Evolutionary conservation across 2,797 vertebrate species (phyloP), one percentile per base, ranked within the genome.

Genomic region (Lagocephalus sceleratus): DNA sequence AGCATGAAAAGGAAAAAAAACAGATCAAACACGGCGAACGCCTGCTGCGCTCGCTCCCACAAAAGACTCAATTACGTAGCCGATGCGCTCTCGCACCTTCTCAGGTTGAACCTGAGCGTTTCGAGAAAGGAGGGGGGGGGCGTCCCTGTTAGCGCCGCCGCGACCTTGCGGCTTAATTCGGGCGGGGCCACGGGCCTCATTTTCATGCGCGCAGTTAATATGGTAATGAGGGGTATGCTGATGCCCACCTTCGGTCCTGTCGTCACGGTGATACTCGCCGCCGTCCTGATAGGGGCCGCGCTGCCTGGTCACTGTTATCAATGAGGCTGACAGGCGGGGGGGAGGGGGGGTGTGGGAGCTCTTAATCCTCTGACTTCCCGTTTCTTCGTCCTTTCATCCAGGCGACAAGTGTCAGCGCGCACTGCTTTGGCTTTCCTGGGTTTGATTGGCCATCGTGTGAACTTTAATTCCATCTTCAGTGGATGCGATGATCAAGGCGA

Each of bases 211-310:
- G 66, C 68, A 51, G 64, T 82, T 76, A 69, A 73, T 66, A 76
- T 81, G 66, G 42, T 79, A 82, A 79, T 78, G 60, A 63, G 66
- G 54, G 60, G 50, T 75, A 71, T 81, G 75, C 63, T 75, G 82
- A 82, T 82, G 64, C 63, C 57, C 68, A 77, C 59, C 64, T 75
- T 76, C 65, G 60, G 55, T 69, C 60, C 60, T 49, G 70, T 78
- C 68, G 70, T 82, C 59, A 51, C 63, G 53, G 58, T 71, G 72
- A 76, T 73, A 53, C n/a, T 41, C 1, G n/a, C 66, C 75, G 58
- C 58, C 35, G 21, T 65, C 40, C 61, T 73, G 65, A 73, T 68
- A 20, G 59, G 62, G 7, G 61, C 8, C 1, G 35, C 12, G 5
- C 44, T 51, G 65, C 57, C 47, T 43, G 40, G 40, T 41, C 40